phyloP scores from a whole-genome alignment of 2,113 vertebrate species.

The Pavo muticus region DNA sequence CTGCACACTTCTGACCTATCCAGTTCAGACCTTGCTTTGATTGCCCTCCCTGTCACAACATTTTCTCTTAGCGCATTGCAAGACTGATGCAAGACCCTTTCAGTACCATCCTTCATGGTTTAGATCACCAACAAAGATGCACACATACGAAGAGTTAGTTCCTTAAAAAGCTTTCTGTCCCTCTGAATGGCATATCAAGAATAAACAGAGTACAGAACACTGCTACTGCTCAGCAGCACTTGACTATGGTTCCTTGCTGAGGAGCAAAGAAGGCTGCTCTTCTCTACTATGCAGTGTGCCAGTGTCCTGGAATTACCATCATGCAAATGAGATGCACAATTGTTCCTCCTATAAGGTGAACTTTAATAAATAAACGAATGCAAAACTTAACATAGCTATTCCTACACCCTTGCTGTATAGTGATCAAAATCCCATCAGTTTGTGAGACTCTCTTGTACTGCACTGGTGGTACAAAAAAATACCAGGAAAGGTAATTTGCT shows the following conservation, averaged over 20 bases:
- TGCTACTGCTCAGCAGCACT: not conserved
- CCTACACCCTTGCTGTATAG: not conserved
- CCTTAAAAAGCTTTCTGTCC: slow-evolving; percentile 8
- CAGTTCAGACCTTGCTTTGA: not conserved
- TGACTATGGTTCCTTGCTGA: not conserved
- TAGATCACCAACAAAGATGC: not conserved
- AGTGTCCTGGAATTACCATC: not conserved
- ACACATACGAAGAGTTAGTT: not conserved
- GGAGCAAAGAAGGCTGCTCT: not conserved
- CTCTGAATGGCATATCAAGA: not conserved
- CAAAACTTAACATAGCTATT: not conserved
- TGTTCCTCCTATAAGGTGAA: not conserved
- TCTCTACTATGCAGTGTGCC: not conserved
- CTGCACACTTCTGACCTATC: not conserved
- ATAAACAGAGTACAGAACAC: not conserved
- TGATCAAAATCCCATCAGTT: not conserved
- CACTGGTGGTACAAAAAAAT: not conserved
- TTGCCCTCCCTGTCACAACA: not conserved
- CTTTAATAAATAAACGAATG: not conserved
- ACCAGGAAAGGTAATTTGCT: not conserved
- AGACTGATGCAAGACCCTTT: not conserved
- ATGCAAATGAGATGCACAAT: not conserved
- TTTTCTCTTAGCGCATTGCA: not conserved
- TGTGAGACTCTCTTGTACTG: not conserved
- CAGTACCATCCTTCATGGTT: not conserved